Evolutionary conservation across 2,888 invertebrate genomes (phyloP).

Genomic region (Tetheella fluctuosa): DNA sequence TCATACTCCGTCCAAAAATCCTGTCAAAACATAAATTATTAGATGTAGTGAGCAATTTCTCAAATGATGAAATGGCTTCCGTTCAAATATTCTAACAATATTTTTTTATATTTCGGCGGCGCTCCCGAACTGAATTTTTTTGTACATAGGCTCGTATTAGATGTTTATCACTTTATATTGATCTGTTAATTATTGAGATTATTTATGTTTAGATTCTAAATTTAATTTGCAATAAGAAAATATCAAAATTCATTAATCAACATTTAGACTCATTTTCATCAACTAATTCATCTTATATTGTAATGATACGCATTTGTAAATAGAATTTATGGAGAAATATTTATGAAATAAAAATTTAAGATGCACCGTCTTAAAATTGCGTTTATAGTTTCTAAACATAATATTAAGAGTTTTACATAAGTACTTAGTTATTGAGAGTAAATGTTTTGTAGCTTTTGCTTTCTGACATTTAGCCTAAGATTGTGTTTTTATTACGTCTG

Average conservation of each 20-base stretch:
- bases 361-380: too few relatives aligned
- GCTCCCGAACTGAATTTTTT: too few relatives aligned
- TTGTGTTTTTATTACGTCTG: background rate
- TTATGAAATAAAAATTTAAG: conserved; percentile 16
- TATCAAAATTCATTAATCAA: background rate
- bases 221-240: background rate
- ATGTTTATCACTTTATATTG: background rate
- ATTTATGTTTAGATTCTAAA: background rate
- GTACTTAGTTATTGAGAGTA: background rate
- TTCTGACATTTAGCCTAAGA: background rate
- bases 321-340: conserved; percentile 32
- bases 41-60: background rate
- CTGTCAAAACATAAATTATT: background rate
- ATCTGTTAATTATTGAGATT: background rate
- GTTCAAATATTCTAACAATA: too few relatives aligned
- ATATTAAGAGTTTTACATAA: background rate
- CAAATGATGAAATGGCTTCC: too few relatives aligned
- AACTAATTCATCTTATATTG: conserved; percentile 10
- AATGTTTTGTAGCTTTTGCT: background rate
- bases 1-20: background rate
- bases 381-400: background rate
- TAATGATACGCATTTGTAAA: conserved; percentile 48
- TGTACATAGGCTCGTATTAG: background rate
- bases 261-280: background rate
- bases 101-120: too few relatives aligned